Evolutionary conservation across 2,888 invertebrate genomes (phyloP), one percentile per base, ranked within the genome.

Genomic region (Chironomus tentans): DNA sequence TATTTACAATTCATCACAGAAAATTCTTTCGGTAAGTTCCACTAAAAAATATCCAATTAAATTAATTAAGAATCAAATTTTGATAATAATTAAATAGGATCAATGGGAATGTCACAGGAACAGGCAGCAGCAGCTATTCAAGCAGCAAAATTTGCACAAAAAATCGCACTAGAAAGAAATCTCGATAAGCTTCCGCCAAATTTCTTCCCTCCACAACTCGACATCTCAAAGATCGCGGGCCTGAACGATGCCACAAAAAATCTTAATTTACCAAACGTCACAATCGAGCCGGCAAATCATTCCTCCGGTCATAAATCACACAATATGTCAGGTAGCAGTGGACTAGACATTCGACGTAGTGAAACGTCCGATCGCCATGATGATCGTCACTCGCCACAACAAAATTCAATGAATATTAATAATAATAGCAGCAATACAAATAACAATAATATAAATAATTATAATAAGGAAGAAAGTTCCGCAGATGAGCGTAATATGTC

Each of bases 1-100:
- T 95, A 95, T 82, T 87, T 95, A 77, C 94, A 95, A 82, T 91
- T 93, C 80, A 93, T 95, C 80, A 92, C 93, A 2, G 94, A 94
- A 82, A 94, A 92, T 81, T 90, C 92, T 72, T 89, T 90, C 77
- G 88, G 91, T 85, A 82, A 87, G 85, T 81, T 61, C 61, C n/a
- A 76, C n/a, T 18, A 56, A 56, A 56, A 56, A 18, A 4, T 50
- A 15, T n/a, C 1, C 15, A 68, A 22, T 76, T 38, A 71, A 56
- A 56, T 24, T 56, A 15, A 73, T 21, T 68, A 21, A 38, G 10
- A 1, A 38, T 75, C 13, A 70, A 13, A 70, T 56, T 56, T 68
- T 18, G 15, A 15, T 3, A 47, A 24, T 47, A 38, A 70, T 65
- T 48, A 74, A 46, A 28, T 18, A 76, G 76, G 76, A n/a, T 84